A percentile compares a stretch with the other conserved stretches of the same genome.
These are phyloP conservation scores for Apostichopus californicus DNA, from an alignment of 35 echinoderm and acorn worm species.

Conservation along the genomic window DNA sequence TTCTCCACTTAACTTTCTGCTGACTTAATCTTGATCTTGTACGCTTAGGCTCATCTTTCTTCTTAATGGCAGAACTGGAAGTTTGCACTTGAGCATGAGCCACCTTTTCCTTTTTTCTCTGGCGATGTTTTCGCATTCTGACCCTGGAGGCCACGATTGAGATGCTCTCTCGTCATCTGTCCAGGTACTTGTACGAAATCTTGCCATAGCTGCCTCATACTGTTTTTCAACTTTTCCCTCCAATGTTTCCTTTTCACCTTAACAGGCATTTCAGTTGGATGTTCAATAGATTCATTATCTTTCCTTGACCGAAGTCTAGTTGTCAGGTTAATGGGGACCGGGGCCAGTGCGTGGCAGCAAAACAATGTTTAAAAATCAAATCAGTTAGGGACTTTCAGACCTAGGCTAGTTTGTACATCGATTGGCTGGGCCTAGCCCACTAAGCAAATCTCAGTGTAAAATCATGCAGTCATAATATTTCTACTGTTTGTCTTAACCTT, in stretches of 20 bases:
- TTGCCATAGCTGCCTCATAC: neutral
- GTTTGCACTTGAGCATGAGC: neutral
- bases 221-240: constrained; percentile 11
- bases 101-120: constrained; percentile 10
- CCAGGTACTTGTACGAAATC: neutral
- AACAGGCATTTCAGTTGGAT: neutral
- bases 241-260: neutral
- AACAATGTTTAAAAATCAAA: neutral
- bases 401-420: too few species aligned
- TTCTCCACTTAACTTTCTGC: neutral
- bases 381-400: neutral
- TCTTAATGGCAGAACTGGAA: too few species aligned
- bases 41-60: neutral
- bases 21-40: neutral
- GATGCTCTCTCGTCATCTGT: neutral
- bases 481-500: too few species aligned
- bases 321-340: neutral
- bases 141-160: neutral
- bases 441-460: too few species aligned
- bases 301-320: neutral
- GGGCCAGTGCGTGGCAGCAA: neutral
- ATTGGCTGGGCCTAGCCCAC: too few species aligned
- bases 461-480: too few species aligned
- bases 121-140: neutral
- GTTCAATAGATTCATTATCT: neutral